phyloP scores from a whole-genome alignment of 2,113 vertebrate species.

The Heloderma charlesbogerti region DNA sequence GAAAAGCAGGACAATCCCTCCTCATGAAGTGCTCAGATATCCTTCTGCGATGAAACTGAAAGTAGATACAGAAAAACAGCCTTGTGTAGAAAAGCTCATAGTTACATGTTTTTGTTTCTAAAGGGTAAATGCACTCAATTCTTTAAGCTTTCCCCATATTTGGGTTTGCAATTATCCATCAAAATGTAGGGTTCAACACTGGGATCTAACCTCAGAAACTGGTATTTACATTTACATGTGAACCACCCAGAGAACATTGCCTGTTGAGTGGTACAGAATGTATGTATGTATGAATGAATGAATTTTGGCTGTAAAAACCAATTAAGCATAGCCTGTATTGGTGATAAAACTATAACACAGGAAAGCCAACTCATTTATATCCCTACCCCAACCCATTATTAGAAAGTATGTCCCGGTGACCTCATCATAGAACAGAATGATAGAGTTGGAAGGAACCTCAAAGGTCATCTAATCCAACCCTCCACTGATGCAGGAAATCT shows the following conservation, averaged over 20 bases:
- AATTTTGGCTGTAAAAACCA: too few species aligned
- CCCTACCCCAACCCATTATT: not conserved
- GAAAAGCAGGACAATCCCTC: too few species aligned
- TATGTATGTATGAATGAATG: too few species aligned
- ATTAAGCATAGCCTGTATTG: not conserved
- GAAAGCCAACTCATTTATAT: not conserved
- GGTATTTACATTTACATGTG: not conserved
- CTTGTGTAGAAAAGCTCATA: too few species aligned
- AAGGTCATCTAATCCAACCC: not conserved
- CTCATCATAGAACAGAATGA: too few species aligned
- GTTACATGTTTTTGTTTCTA: not conserved
- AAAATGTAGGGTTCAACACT: not conserved
- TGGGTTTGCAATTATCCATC: not conserved
- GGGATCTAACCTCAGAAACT: not conserved
- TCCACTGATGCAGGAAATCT: not conserved
- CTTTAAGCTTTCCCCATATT: not conserved
- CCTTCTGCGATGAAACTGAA: too few species aligned
- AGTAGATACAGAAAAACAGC: too few species aligned
- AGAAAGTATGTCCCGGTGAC: too few species aligned
- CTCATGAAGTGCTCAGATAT: too few species aligned
- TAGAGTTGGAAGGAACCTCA: not conserved
- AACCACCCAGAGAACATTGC: too few species aligned
- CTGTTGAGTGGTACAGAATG: too few species aligned
- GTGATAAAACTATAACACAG: not conserved
- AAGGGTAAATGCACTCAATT: not conserved